Conservation (phyloP, 2,888 invertebrate species). For the Leucoptera coffeella region DNA sequence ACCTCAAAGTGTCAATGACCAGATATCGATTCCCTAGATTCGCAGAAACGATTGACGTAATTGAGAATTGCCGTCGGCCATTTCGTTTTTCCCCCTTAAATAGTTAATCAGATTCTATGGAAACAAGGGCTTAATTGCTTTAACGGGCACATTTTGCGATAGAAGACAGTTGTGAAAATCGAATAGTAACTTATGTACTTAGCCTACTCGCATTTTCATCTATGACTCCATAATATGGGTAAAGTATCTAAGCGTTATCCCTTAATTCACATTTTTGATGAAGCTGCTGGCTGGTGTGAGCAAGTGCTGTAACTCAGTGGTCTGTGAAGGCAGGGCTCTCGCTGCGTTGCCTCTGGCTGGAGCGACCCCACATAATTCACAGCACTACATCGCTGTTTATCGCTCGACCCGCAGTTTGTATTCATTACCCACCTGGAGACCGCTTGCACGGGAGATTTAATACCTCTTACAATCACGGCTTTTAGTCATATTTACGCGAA, state of each 20-base stretch:
- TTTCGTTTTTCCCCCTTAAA: conserved; percentile 7
- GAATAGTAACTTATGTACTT: too few relatives aligned
- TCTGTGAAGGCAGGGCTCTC: too few relatives aligned
- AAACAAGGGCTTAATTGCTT: too few relatives aligned
- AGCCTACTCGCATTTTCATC: too few relatives aligned
- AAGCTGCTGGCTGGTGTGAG: too few relatives aligned
- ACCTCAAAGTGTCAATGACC: conserved; percentile 43
- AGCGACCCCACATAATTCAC: conserved; percentile 34
- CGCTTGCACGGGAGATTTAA: conserved; percentile 20
- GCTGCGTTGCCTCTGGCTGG: too few relatives aligned
- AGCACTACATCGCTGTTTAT: conserved; percentile 33
- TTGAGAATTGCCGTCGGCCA: conserved; percentile 20
- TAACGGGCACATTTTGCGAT: too few relatives aligned
- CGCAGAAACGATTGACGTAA: conserved; percentile 25
- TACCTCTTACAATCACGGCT: conserved; percentile 24
- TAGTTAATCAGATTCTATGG: conserved; percentile 9
- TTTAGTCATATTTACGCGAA: conserved; percentile 26
- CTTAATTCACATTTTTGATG: too few relatives aligned
- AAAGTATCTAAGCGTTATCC: too few relatives aligned
- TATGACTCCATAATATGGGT: too few relatives aligned
- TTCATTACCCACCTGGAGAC: conserved; percentile 40
- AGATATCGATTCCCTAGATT: conserved; percentile 43
- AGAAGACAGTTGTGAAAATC: too few relatives aligned
- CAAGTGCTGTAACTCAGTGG: too few relatives aligned
- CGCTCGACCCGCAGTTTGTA: conserved; percentile 42